Evolutionary conservation across 2,797 vertebrate genomes (phyloP), one percentile per base, ranked within the genome.

Genomic region (Acanthis flammea): DNA sequence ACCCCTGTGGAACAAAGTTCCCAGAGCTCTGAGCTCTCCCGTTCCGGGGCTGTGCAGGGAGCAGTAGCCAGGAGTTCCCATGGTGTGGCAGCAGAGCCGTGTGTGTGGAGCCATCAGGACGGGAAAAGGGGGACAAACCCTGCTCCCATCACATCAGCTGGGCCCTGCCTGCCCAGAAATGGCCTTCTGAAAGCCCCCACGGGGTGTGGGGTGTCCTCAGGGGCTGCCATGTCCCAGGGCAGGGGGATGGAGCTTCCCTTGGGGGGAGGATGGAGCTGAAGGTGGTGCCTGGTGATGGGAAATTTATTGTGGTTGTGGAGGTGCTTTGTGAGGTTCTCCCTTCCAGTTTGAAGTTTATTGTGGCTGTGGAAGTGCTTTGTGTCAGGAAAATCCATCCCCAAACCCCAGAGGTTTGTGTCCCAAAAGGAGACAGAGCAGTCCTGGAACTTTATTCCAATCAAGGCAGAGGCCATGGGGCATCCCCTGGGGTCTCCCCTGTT

Each of bases 11-110:
- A 51, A 47, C 66, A 33, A 67, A 86, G 78, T 92, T 91, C 54
- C 42, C 2, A 3, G 74, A 58, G 78, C 79, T 96, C 96, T 24
- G 14, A 33, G 53, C 80, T 91, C 24, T 81, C 63, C 91, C 73
- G 15, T 70, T 79, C 50, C 2, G 31, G 61, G 65, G 47, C 8
- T 30, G 53, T 23, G 68, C 6, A 13, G 81, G 88, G 31, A 98
- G 98, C 97, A 99, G 97, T 99, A 98, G 97, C 99, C 97, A 67
- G 31, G 50, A 97, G 97, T 93, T 98, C 98, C 99, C 99, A 98
- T 99, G 93, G 98, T 98, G 99, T 98, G 99, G 99, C 99, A 99
- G 98, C 98, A 99, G 98, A 98, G 98, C 79, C 57, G 97, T 97
- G 37, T 5, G 23, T 17, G 92, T 82, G 41, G 23, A 84, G 27